A percentile compares a stretch with the other conserved stretches of the same genome.
Conservation (phyloP, 2,113 vertebrate genomes). For the Ploceus nigricollis region DNA sequence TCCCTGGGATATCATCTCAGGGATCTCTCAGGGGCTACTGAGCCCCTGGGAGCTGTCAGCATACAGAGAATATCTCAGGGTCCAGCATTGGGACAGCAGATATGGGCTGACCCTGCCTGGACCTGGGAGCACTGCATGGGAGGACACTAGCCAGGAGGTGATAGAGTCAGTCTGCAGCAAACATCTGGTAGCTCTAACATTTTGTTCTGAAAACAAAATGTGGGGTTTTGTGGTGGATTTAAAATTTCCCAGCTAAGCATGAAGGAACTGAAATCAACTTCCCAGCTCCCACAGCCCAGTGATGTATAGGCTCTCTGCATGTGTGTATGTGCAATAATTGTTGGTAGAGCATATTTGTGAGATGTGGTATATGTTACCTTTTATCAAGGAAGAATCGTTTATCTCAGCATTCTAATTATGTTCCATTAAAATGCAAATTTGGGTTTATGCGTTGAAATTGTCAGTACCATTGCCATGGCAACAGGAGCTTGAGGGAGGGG, state of each 20-base stretch:
- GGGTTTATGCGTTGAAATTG: constrained; percentile 18
- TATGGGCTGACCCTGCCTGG: background rate
- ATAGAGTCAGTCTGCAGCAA: background rate
- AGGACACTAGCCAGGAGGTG: background rate
- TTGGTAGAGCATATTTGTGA: background rate
- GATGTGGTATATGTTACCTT: constrained; percentile 32
- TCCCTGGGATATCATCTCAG: background rate
- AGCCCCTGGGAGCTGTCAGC: background rate
- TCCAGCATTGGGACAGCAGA: background rate
- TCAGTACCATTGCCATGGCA: constrained; percentile 64
- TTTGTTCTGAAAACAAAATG: background rate
- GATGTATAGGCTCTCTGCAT: background rate
- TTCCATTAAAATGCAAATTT: constrained; percentile 77
- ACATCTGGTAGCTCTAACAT: background rate
- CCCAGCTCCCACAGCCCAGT: background rate
- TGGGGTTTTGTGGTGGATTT: background rate
- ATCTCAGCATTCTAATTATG: constrained; percentile 71
- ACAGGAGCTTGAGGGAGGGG: constrained; percentile 58
- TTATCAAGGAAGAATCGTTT: constrained; percentile 41
- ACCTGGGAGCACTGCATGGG: background rate
- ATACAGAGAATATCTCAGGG: background rate
- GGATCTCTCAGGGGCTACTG: background rate
- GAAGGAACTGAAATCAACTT: background rate
- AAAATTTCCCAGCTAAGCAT: background rate
- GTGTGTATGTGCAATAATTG: background rate